Conservation (phyloP, 2,797 vertebrate genomes). For the Sebastiscus tertius region DNA sequence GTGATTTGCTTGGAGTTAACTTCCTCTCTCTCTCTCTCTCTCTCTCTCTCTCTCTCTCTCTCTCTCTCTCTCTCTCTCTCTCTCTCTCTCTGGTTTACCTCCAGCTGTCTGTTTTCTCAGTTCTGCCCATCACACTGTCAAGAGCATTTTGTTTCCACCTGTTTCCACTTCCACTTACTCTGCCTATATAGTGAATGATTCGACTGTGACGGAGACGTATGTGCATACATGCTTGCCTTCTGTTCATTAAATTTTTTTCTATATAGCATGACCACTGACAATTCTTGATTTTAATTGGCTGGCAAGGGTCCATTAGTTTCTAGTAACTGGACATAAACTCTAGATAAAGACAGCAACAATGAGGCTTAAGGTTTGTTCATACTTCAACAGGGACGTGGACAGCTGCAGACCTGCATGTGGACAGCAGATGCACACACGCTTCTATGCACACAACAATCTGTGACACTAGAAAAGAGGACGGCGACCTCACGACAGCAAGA, state of each 20-base stretch:
- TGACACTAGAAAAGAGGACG: background rate
- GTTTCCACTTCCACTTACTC: constrained; percentile 32
- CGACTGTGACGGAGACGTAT: background rate
- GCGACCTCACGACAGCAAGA: background rate
- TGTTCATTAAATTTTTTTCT: constrained; percentile 7
- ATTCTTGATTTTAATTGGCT: background rate
- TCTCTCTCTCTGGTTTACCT: background rate
- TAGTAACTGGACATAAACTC: constrained; percentile 2
- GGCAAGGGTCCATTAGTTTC: constrained; percentile 7
- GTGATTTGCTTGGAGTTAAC: constrained; percentile 29
- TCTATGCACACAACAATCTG: background rate
- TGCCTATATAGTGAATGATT: constrained; percentile 7
- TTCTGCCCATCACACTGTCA: constrained; percentile 36
- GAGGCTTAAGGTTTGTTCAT: background rate
- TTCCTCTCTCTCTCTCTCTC: constrained; percentile 6
- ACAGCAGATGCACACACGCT: background rate
- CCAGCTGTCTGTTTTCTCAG: background rate
- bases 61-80: background rate
- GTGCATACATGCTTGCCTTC: background rate
- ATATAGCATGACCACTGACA: background rate
- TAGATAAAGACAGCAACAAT: background rate
- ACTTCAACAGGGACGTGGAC: background rate
- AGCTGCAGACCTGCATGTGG: background rate
- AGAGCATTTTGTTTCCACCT: constrained; percentile 25
- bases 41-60: constrained; percentile 17